Evolutionary conservation across 2,888 invertebrate genomes (phyloP).

Genomic region (Nesidiocoris tenuis): DNA sequence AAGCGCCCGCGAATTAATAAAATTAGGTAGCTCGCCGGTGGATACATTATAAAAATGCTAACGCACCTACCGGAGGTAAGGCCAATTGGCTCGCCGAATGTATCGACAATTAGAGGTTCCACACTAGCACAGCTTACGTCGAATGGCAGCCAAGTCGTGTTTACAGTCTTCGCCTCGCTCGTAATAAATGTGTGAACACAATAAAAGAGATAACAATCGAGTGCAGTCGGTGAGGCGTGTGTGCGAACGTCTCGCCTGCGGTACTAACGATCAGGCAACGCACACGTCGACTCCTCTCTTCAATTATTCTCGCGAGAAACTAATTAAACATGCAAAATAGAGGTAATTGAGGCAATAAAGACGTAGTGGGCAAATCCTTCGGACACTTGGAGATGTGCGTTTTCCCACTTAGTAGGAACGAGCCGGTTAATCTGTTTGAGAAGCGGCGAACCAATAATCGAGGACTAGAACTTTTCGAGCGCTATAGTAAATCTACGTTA

Average conservation of each 20-base stretch:
- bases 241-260: background rate
- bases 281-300: background rate
- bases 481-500: too few relatives aligned
- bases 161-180: background rate
- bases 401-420: background rate
- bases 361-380: background rate
- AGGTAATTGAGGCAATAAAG: background rate
- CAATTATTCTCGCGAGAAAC: background rate
- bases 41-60: too few relatives aligned
- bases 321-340: background rate
- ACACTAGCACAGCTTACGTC: too few relatives aligned
- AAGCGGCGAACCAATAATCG: too few relatives aligned
- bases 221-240: background rate
- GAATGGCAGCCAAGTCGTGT: background rate
- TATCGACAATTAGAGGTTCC: background rate
- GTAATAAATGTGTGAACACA: background rate
- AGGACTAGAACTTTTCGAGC: too few relatives aligned
- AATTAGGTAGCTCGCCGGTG: too few relatives aligned
- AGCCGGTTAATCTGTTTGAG: too few relatives aligned
- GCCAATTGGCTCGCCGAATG: background rate
- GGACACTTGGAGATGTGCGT: background rate
- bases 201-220: background rate
- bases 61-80: too few relatives aligned
- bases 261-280: background rate
- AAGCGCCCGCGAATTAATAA: too few relatives aligned